A percentile compares a stretch with the other conserved stretches of the same genome.
These are phyloP conservation scores for Tachysurus vachellii DNA, from an alignment of 2,113 vertebrate genomes.

Conservation along the genomic window DNA sequence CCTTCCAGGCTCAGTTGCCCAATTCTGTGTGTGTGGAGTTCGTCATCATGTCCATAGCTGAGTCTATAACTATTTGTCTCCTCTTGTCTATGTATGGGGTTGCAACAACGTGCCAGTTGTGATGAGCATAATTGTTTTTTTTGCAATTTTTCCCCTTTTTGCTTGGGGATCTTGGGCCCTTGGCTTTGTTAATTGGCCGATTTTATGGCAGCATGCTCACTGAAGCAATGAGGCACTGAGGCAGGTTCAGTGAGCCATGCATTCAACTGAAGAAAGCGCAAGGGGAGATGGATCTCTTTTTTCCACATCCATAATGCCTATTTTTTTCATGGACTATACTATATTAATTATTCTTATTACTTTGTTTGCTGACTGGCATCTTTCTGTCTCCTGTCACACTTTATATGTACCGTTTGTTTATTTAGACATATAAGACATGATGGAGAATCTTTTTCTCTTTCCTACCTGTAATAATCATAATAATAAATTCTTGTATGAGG, in stretches of 20 bases:
- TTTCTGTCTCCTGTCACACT: neutral
- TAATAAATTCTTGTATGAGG: neutral
- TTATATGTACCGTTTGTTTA: neutral
- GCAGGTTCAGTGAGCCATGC: constrained; percentile 56
- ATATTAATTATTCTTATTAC: neutral
- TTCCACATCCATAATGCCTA: neutral
- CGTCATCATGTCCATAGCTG: neutral
- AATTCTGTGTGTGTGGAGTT: neutral
- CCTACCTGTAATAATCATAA: neutral
- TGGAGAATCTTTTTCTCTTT: neutral
- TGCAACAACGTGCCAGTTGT: constrained; percentile 28
- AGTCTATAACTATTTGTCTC: neutral
- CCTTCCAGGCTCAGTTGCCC: constrained; percentile 16
- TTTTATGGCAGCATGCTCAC: constrained; percentile 56
- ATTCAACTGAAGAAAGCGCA: constrained; percentile 30
- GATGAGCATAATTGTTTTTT: constrained; percentile 15
- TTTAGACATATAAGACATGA: neutral
- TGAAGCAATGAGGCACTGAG: constrained; percentile 56
- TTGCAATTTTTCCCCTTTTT: neutral
- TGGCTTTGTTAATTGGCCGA: constrained; percentile 59
- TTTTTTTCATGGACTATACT: neutral
- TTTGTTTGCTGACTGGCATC: neutral
- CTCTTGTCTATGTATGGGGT: neutral
- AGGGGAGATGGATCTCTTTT: neutral
- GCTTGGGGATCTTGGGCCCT: constrained; percentile 35